These are phyloP conservation scores for Danio rerio DNA, from an alignment of 2,113 vertebrate species.

Conservation along the genomic window GRCz12tu NC_133190.1:42789001-42789500, in stretches of 20 bases:
- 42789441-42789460: no score
- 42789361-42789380: not conserved
- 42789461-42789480: no score
- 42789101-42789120: not conserved
- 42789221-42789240: not conserved
- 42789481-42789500: no score
- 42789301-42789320: not conserved
- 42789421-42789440: not conserved
- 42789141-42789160: conserved; percentile 3
- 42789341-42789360: not conserved
- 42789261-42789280: conserved; percentile 8
- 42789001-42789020: conserved; percentile 9
- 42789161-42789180: not conserved
- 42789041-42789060: not conserved
- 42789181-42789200: not conserved
- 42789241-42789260: conserved; percentile 11
- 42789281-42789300: conserved; percentile 5
- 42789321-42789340: not conserved
- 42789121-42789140: not conserved
- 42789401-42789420: not conserved
- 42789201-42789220: not conserved
- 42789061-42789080: not conserved
- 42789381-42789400: not conserved
- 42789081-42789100: not conserved
- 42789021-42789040: not conserved